Evolutionary conservation across 2,888 invertebrate genomes (phyloP), one percentile per base, ranked within the genome.

Genomic region (Macrosiphum euphorbiae): DNA sequence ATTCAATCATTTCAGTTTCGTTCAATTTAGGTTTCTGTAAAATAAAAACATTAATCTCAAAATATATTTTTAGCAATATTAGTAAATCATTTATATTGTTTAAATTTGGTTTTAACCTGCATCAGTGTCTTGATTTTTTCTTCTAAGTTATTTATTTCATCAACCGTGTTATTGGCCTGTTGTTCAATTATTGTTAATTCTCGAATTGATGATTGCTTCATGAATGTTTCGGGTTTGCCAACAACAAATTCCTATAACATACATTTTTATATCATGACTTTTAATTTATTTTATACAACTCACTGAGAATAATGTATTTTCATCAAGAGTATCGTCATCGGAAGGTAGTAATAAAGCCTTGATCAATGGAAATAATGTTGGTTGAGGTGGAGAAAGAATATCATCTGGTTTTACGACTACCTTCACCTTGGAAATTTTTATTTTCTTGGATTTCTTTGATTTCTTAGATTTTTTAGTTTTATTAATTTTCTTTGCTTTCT

Each of bases 101-200:
- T 0, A 78, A 50, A 50, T 86, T 47, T 50, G 47, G 28, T 47
- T 47, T 44, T 50, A 4, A 94, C 94, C 86, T 94, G 20, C 86
- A 67, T 94, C 0, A 94, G 13, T 1, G 13, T 50, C 24, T 90
- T 94, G 35, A 94, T 94, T 61, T 87, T 86, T 52, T 87, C 94
- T 67, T 94, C 67, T 24, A 67, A 85, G 24, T 28, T 52, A 24
- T 87, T 87, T 50, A 94, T 94, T 41, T 94, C 86, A 0, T 94
- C 90, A 10, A 94, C 90, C 7, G 61, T 86, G 26, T 52, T n/a
- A n/a, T 94, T 94, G 26, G 94, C 94, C 13, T 87, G 90, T 35
- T 94, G 55, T 52, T 94, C 94, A 2, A 94, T 35, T 13, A 50
- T 0, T n/a, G 52, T 90, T 24, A 90, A 16, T n/a, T 52, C 61